phyloP scores from a whole-genome alignment of 2,888 invertebrate genomes.

The Phengaris alcon region DNA sequence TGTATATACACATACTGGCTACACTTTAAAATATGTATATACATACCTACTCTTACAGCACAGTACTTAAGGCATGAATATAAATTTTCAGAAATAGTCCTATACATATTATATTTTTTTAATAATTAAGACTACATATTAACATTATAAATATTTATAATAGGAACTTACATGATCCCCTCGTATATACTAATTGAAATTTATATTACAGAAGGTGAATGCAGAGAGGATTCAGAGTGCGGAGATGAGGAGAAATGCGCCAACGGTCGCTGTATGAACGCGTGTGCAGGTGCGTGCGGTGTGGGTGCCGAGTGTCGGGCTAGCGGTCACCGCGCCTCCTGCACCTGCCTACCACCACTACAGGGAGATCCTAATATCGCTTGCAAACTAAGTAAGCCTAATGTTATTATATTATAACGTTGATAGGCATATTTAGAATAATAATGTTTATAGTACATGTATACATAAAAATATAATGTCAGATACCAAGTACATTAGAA shows the following conservation, averaged over 20 bases:
- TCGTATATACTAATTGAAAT: not conserved
- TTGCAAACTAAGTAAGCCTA: conserved; percentile 78
- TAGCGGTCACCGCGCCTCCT: conserved; percentile 86
- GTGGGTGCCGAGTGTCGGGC: conserved; percentile 88
- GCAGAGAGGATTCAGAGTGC: conserved; percentile 86
- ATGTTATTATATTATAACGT: not conserved
- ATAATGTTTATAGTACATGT: too few species aligned
- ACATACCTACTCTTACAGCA: not conserved
- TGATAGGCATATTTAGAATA: not conserved
- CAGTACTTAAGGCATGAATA: conserved; percentile 12
- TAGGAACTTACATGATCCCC: not conserved
- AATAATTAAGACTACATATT: not conserved
- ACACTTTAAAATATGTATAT: not conserved
- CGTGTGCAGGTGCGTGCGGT: conserved; percentile 87
- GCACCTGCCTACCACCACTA: conserved; percentile 85
- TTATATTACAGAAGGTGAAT: conserved; percentile 75
- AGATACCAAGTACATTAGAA: not conserved
- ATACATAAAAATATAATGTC: too few species aligned
- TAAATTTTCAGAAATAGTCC: not conserved
- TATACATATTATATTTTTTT: too few species aligned
- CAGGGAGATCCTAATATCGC: conserved; percentile 90
- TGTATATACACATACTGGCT: conserved; percentile 3
- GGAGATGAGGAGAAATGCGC: conserved; percentile 84
- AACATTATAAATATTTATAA: not conserved
- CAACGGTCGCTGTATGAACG: conserved; percentile 86